These are phyloP conservation scores for Megamerina dolium DNA, from an alignment of 2,888 invertebrate genomes.

Conservation along the genomic window DNA sequence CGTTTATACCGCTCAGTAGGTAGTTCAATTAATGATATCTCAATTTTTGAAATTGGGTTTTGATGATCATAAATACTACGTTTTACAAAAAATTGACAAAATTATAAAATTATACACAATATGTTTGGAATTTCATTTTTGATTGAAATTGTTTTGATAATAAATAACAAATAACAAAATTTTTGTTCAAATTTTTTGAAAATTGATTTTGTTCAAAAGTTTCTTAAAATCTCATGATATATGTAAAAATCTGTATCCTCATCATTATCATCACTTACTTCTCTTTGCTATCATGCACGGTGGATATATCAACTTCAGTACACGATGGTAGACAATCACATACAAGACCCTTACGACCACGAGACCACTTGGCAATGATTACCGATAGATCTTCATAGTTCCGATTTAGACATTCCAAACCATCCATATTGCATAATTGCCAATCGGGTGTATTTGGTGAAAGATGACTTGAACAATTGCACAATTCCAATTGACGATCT, in stretches of 20 bases:
- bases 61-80: constrained; percentile 35
- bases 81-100: no score
- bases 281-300: constrained; percentile 52
- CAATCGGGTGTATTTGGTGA: constrained; percentile 55
- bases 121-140: no score
- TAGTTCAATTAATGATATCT: constrained; percentile 58
- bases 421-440: constrained; percentile 59
- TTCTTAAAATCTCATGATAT: constrained; percentile 6
- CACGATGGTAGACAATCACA: constrained; percentile 68
- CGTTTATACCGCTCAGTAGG: constrained; percentile 67
- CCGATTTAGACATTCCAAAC: constrained; percentile 59
- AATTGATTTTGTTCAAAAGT: no score
- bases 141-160: no score
- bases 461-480: constrained; percentile 65
- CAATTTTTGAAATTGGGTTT: constrained; percentile 50
- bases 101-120: no score
- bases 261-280: constrained; percentile 23
- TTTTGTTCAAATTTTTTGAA: no score
- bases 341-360: constrained; percentile 55
- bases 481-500: constrained; percentile 55
- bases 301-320: constrained; percentile 62
- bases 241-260: neutral
- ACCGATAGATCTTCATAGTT: constrained; percentile 59
- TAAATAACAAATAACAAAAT: no score
- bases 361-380: constrained; percentile 62